Evolutionary conservation across 1,140 invertebrate species (phyloP).

Genomic region (Theocolax elegans): DNA sequence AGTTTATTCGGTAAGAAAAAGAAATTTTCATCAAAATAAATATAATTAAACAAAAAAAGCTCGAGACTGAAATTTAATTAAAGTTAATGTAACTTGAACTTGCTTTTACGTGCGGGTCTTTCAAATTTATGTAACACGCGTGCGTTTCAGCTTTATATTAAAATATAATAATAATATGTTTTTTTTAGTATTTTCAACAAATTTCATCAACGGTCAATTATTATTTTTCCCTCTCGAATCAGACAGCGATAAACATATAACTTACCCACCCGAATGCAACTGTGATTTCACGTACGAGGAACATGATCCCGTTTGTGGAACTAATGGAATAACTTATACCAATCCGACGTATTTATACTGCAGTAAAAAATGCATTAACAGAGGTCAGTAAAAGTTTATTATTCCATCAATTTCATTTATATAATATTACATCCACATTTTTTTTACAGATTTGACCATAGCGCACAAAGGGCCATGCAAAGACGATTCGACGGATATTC

Average conservation of each 20-base stretch:
- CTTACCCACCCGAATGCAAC: background rate
- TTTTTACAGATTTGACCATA: constrained; percentile 1
- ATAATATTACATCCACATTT: no score
- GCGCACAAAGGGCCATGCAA: background rate
- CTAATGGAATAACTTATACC: background rate
- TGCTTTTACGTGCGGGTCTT: no score
- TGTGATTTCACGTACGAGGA: background rate
- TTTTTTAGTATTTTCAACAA: background rate
- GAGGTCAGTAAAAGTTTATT: background rate
- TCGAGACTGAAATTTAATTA: no score
- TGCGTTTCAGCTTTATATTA: no score
- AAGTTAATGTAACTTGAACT: no score
- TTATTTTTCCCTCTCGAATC: background rate
- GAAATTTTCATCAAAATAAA: no score
- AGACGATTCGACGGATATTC: no score
- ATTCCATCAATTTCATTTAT: no score
- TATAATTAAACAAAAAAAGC: no score
- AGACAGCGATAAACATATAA: background rate
- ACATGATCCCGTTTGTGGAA: constrained; percentile 13
- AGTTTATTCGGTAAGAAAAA: background rate
- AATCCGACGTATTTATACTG: constrained; percentile 7
- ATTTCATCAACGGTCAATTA: background rate
- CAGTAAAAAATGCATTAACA: constrained; percentile 4
- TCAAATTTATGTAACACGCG: no score
- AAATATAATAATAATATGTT: no score